phyloP scores from a whole-genome alignment of 2,797 vertebrate species.

The Macroramphosus scolopax region DNA sequence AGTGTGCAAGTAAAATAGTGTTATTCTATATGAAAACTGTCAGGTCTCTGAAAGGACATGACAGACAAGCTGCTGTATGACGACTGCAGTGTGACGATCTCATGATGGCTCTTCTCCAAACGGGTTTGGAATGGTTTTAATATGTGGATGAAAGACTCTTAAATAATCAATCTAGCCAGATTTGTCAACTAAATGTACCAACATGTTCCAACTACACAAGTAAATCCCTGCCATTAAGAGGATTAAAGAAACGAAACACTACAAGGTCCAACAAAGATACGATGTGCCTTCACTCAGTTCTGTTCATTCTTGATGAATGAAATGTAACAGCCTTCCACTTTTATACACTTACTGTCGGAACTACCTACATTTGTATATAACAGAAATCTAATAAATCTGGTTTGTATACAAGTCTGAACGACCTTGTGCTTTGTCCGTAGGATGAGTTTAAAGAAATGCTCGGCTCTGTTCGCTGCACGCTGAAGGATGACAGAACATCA shows the following conservation, averaged over 20 bases:
- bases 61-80: conserved; percentile 15
- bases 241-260: conserved; percentile 30
- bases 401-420: conserved; percentile 32
- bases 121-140: too few species aligned
- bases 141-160: too few species aligned
- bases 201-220: not conserved
- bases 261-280: conserved; percentile 4
- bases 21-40: conserved; percentile 14
- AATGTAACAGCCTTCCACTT: conserved; percentile 31
- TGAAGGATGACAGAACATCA: too few species aligned
- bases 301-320: conserved; percentile 16
- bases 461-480: too few species aligned
- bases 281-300: conserved; percentile 25
- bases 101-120: too few species aligned
- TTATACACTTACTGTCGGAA: conserved; percentile 38
- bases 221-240: not conserved
- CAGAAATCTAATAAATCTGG: conserved; percentile 60
- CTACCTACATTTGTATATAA: conserved; percentile 47
- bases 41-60: conserved; percentile 3
- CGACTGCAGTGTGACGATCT: conserved; percentile 55
- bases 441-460: too few species aligned
- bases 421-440: too few species aligned
- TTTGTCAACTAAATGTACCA: not conserved
- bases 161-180: too few species aligned
- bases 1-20: conserved; percentile 27